Base-by-base conservation (phyloP, 2,797 vertebrate species). In the Ptychadena robeensis region DNA sequence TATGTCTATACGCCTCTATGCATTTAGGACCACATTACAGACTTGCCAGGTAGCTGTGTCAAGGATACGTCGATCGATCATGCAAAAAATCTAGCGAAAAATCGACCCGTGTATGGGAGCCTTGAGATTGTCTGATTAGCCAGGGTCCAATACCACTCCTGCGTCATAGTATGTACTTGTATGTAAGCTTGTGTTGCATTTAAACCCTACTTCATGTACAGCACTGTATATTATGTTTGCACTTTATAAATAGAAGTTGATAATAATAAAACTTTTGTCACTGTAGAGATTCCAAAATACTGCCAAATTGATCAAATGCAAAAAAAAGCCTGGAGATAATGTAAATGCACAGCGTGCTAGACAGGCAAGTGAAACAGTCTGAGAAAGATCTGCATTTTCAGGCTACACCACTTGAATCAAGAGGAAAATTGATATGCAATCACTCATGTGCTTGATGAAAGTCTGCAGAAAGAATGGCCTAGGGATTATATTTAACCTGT, bases 401-500 rank as follows among this genome's bases (percentile, higher is more conserved):
- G n/a, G 27, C 34, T 59, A 25, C 53, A 25, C 25, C 71, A 77
- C 66, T 79, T 72, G 57, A 79, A 67, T 61, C 44, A 64, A 73
- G 66, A 65, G 10, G 65, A 63, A 75, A 75, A 75, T 76, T 75
- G 40, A 76, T 32, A 67, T 73, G 73, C 66, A 77, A 72, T 70
- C 48, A 82, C 44, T 44, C 4, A 10, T 76, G 37, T 44, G 61
- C 28, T 82, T 71, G 63, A 70, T 71, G 53, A 70, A 80, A 28
- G 69, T 63, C 57, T 35, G 11, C 32, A 31, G 48, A 70, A 53
- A 75, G 31, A 75, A 80, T 25, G 10, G 34, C 34, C 15, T 72
- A 32, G 22, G 40, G 11, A 80, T 75, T 34, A 53, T 40, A 40
- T 28, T 91, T 91, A 87, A 97, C 98, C 95, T 97, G 93, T 97